A percentile compares a stretch with the other conserved stretches of the same genome.
phyloP scores from a whole-genome alignment of 1,140 invertebrate species.

The Coptotermes formosanus region DNA sequence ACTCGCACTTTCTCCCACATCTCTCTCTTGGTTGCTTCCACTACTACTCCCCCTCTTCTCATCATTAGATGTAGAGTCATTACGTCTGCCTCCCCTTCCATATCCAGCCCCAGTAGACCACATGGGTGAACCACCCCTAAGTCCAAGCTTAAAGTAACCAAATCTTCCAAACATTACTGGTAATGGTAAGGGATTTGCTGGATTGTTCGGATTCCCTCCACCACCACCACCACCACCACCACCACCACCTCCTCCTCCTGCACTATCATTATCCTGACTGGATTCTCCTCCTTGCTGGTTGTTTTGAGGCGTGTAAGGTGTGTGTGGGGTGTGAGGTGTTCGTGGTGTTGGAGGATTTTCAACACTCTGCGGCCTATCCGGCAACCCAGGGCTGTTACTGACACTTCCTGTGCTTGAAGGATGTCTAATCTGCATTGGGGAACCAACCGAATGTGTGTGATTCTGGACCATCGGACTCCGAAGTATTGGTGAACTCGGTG shows the following conservation, averaged over 20 bases:
- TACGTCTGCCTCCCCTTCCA: constrained; percentile 38
- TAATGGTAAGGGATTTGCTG: constrained; percentile 53
- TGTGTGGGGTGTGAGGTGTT: constrained; percentile 47
- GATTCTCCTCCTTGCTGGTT: constrained; percentile 36
- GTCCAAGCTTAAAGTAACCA: constrained; percentile 61
- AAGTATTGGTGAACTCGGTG: constrained; percentile 49
- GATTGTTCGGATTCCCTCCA: constrained; percentile 53
- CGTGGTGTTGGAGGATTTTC: constrained; percentile 58
- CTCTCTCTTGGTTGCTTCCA: neutral
- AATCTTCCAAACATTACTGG: constrained; percentile 51
- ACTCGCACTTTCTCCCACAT: neutral
- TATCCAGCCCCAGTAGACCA: constrained; percentile 51
- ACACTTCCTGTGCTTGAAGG: constrained; percentile 44
- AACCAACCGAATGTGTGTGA: neutral
- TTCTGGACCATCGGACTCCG: constrained; percentile 50
- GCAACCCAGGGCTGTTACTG: constrained; percentile 55
- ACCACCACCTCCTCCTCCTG: constrained; percentile 35
- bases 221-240: constrained; percentile 46
- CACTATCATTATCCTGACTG: constrained; percentile 40
- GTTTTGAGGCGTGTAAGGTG: constrained; percentile 40
- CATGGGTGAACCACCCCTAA: constrained; percentile 71
- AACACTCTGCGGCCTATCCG: constrained; percentile 56
- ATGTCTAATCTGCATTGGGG: constrained; percentile 23
- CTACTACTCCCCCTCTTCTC: constrained; percentile 29
- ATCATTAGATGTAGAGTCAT: constrained; percentile 38